These are phyloP conservation scores for Calcarius lapponicus DNA, from an alignment of 2,797 vertebrate species.

Conservation along the genomic window DNA sequence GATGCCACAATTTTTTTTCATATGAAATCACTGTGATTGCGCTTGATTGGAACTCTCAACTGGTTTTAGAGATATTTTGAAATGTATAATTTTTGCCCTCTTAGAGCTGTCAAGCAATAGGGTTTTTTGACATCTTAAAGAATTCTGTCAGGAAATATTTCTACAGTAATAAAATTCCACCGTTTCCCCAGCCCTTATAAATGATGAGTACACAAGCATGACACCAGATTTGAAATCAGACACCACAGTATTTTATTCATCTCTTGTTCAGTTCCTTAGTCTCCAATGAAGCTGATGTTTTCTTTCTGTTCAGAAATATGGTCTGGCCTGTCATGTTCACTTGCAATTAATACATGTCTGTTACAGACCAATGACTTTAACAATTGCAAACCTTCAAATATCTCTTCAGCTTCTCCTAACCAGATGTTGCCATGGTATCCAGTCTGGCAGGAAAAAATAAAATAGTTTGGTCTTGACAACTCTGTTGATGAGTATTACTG, in stretches of 20 bases:
- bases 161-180: slow-evolving; percentile 57
- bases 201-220: slow-evolving; percentile 76
- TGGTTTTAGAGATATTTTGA: slow-evolving; percentile 68
- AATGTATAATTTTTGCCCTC: slow-evolving; percentile 69
- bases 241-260: slow-evolving; percentile 74
- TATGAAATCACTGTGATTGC: slow-evolving; percentile 72
- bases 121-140: slow-evolving; percentile 31
- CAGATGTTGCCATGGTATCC: slow-evolving; percentile 83
- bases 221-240: slow-evolving; percentile 78
- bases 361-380: slow-evolving; percentile 83
- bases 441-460: slow-evolving; percentile 44
- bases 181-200: slow-evolving; percentile 66
- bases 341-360: slow-evolving; percentile 92
- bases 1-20: background rate
- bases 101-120: slow-evolving; percentile 61
- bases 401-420: slow-evolving; percentile 79
- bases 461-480: slow-evolving; percentile 49
- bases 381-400: slow-evolving; percentile 75
- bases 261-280: slow-evolving; percentile 75
- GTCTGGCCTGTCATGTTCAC: slow-evolving; percentile 86
- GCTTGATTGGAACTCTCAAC: slow-evolving; percentile 75
- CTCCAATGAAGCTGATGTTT: slow-evolving; percentile 76
- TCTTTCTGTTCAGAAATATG: slow-evolving; percentile 67
- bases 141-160: slow-evolving; percentile 67
- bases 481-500: slow-evolving; percentile 49